A percentile compares a stretch with the other conserved stretches of the same genome.
Evolutionary conservation across 1,140 invertebrate species (phyloP).

Genomic region (Pachyrhynchus sulphureomaculatus): DNA sequence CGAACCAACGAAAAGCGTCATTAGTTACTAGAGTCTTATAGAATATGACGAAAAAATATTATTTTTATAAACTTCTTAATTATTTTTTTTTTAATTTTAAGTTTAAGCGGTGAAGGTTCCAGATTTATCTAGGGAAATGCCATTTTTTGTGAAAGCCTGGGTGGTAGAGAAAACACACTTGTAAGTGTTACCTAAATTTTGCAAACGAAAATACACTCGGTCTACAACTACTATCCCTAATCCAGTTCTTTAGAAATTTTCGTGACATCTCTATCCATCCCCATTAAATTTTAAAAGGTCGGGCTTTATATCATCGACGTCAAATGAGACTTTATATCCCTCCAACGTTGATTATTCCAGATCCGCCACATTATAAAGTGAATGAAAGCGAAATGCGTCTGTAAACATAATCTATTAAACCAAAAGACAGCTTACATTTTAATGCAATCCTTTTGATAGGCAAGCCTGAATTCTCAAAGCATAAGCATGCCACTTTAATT

Average conservation of each 20-base stretch:
- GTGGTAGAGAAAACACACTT: too few species aligned
- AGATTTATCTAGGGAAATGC: too few species aligned
- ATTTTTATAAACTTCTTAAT: too few species aligned
- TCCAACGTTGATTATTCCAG: constrained; percentile 5
- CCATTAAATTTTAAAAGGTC: constrained; percentile 9
- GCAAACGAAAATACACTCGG: too few species aligned
- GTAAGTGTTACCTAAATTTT: too few species aligned
- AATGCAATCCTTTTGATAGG: constrained; percentile 3
- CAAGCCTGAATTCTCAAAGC: neutral
- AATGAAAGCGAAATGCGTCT: constrained; percentile 14
- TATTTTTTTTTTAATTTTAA: too few species aligned
- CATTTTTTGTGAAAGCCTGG: too few species aligned
- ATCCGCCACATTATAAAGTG: constrained; percentile 10
- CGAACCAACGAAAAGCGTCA: too few species aligned
- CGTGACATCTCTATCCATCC: constrained; percentile 5
- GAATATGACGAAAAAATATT: too few species aligned
- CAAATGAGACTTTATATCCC: constrained; percentile 10
- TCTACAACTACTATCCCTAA: neutral
- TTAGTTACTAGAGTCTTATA: too few species aligned
- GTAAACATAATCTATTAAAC: constrained; percentile 13
- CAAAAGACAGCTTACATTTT: constrained; percentile 2
- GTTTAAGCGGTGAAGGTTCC: too few species aligned
- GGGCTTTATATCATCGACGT: neutral
- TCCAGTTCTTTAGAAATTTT: constrained; percentile 3
- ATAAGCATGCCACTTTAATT: neutral